phyloP scores from a whole-genome alignment of 2,113 vertebrate species.

The Aramus guarauna region DNA sequence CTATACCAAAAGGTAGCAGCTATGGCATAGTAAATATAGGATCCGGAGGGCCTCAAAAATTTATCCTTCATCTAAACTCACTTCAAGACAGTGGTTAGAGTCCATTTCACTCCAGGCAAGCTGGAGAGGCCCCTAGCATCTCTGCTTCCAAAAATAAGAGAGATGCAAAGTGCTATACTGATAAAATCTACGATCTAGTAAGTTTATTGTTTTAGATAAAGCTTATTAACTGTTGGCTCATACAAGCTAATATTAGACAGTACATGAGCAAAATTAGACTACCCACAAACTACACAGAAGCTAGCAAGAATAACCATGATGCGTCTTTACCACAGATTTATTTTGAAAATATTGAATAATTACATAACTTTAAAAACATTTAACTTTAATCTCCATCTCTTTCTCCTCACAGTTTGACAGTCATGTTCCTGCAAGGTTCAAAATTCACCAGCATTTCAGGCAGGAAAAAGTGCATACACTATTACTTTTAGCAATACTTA shows the following conservation, averaged over 20 bases:
- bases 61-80: neutral
- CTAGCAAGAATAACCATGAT: neutral
- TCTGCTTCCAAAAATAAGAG: neutral
- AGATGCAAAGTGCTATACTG: neutral
- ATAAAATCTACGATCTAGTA: neutral
- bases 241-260: neutral
- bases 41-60: neutral
- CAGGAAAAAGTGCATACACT: neutral
- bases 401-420: neutral
- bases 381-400: neutral
- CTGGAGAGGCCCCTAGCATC: neutral
- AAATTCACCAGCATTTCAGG: neutral
- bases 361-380: neutral
- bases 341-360: neutral
- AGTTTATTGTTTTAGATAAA: neutral
- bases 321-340: neutral
- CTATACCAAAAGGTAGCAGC: neutral
- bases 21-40: neutral
- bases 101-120: neutral
- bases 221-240: constrained; percentile 22
- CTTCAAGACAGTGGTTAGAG: neutral
- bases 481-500: neutral
- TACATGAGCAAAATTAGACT: neutral
- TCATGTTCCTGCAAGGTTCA: neutral
- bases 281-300: neutral